Evolutionary conservation across 2,113 vertebrate species (phyloP).

Genomic region (Syngnathoides biaculeatus): DNA sequence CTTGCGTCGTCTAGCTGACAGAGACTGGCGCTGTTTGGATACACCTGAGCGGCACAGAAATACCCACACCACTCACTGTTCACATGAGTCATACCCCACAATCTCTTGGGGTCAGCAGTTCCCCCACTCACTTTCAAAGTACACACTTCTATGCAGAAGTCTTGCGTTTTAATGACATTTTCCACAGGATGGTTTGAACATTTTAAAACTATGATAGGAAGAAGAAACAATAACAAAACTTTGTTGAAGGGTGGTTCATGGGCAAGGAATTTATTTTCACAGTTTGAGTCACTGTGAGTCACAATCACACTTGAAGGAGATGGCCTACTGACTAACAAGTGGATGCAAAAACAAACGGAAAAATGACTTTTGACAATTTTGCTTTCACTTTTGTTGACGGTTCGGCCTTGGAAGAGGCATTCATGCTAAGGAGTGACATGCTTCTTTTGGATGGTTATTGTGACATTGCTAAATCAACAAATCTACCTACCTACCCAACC

Average conservation of each 20-base stretch:
- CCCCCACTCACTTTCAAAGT: background rate
- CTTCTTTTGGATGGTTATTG: background rate
- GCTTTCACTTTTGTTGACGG: background rate
- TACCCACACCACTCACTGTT: constrained; percentile 58
- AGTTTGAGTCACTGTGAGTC: background rate
- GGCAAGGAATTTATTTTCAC: background rate
- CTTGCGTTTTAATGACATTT: background rate
- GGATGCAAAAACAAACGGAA: background rate
- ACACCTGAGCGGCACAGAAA: constrained; percentile 76
- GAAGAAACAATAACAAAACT: background rate
- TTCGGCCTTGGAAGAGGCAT: background rate
- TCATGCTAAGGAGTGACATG: background rate
- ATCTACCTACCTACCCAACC: background rate
- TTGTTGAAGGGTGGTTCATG: background rate
- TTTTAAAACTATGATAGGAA: background rate
- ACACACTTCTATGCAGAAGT: background rate
- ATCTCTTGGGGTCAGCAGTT: background rate
- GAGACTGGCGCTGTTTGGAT: constrained; percentile 75
- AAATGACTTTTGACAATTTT: background rate
- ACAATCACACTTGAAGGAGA: background rate
- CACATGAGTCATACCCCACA: constrained; percentile 38
- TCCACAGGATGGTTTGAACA: background rate
- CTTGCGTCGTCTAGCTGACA: constrained; percentile 77
- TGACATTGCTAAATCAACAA: background rate
- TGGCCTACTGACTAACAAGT: background rate